These are phyloP conservation scores for Drosophila differens DNA, from an alignment of 2,888 invertebrate genomes.

Conservation along the genomic window DNA sequence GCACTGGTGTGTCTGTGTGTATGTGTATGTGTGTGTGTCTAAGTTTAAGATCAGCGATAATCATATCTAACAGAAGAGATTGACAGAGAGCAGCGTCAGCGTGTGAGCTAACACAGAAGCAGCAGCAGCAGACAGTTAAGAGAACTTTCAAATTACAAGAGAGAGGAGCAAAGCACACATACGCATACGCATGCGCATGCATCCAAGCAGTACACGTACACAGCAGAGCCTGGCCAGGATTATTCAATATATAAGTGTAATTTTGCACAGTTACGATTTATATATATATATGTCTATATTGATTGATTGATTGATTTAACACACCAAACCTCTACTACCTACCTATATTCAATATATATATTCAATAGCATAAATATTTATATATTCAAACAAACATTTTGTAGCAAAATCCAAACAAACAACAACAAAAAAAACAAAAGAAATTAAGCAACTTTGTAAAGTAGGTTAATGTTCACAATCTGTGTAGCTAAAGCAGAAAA, in stretches of 20 bases:
- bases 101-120: slow-evolving; percentile 17
- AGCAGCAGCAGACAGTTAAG: slow-evolving; percentile 43
- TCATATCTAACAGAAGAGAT: slow-evolving; percentile 17
- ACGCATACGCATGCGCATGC: slow-evolving; percentile 28
- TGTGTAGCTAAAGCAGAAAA: slow-evolving; percentile 31
- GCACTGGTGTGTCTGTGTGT: slow-evolving; percentile 44
- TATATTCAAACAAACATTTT: slow-evolving; percentile 50
- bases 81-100: slow-evolving; percentile 45
- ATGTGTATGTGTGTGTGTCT: slow-evolving; percentile 35
- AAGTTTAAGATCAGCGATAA: slow-evolving; percentile 12
- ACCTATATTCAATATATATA: slow-evolving; percentile 37
- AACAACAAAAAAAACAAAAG: slow-evolving; percentile 24
- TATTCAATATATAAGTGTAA: slow-evolving; percentile 45
- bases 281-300: slow-evolving; percentile 35
- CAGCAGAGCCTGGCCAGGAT: slow-evolving; percentile 72
- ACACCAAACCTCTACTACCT: slow-evolving; percentile 44
- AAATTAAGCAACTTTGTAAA: slow-evolving; percentile 63
- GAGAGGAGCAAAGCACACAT: slow-evolving; percentile 47
- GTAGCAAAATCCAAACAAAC: slow-evolving; percentile 40
- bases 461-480: slow-evolving; percentile 57
- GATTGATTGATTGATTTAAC: slow-evolving; percentile 40
- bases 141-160: slow-evolving; percentile 40
- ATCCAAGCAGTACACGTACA: slow-evolving; percentile 71
- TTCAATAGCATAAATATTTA: slow-evolving; percentile 50
- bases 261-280: slow-evolving; percentile 63